Evolutionary conservation across 2,888 invertebrate genomes (phyloP).

Genomic region (Frankliniella intonsa): DNA sequence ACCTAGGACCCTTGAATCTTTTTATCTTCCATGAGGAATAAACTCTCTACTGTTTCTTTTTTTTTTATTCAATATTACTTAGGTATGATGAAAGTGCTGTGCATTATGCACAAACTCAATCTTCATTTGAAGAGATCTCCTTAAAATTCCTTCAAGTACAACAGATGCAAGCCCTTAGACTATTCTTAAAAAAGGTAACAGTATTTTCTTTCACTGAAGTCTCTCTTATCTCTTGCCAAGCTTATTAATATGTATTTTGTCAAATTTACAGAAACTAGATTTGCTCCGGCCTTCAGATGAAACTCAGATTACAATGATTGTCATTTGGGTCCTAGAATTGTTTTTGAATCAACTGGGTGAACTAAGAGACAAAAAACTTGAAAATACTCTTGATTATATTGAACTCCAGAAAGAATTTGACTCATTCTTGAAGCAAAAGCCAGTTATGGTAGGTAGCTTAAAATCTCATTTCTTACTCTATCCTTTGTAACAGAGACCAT

Average conservation of each 20-base stretch:
- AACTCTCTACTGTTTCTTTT: not conserved
- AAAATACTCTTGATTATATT: conserved; percentile 49
- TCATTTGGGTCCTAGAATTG: conserved; percentile 91
- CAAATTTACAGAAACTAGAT: conserved; percentile 59
- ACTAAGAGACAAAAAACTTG: conserved; percentile 47
- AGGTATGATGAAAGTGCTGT: conserved; percentile 77
- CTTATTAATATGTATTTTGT: not conserved
- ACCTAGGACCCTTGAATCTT: not conserved
- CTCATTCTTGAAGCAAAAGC: conserved; percentile 64
- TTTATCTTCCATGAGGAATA: no score
- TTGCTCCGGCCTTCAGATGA: conserved; percentile 67
- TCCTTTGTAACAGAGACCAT: no score
- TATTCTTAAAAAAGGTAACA: conserved; percentile 66
- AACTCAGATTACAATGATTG: conserved; percentile 86
- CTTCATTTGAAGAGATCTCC: conserved; percentile 91
- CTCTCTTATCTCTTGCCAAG: no score
- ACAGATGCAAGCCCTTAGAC: conserved; percentile 79
- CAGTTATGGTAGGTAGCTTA: conserved; percentile 54
- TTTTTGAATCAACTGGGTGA: conserved; percentile 84
- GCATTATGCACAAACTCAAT: conserved; percentile 83
- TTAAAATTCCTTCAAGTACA: conserved; percentile 81
- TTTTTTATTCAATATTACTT: conserved; percentile 34
- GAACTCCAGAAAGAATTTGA: conserved; percentile 72
- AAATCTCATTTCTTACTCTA: not conserved
- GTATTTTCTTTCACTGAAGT: no score